A percentile compares a stretch with the other conserved stretches of the same genome.
These are phyloP conservation scores for Octomys mimax DNA, from an alignment of 2,797 vertebrate species.

Conservation along the genomic window DNA sequence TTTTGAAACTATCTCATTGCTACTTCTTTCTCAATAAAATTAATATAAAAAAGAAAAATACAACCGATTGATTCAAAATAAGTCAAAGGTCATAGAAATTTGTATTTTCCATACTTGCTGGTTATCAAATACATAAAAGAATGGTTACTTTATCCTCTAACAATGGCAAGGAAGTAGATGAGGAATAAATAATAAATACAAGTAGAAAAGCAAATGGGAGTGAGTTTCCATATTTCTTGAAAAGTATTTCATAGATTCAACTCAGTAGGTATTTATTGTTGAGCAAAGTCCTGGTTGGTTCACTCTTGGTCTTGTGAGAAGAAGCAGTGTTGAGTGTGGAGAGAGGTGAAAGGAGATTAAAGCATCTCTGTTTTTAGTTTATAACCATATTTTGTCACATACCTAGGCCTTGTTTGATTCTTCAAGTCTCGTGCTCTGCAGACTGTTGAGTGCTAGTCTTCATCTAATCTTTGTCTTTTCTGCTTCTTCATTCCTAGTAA, in stretches of 20 bases:
- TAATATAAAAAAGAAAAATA: neutral
- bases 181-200: slow-evolving; percentile 4
- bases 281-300: neutral
- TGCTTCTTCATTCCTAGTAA: slow-evolving; percentile 42
- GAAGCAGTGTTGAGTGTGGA: neutral
- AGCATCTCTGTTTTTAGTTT: neutral
- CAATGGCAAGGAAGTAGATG: neutral
- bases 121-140: neutral
- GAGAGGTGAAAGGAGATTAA: neutral
- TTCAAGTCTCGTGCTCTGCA: neutral
- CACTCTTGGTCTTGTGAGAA: neutral
- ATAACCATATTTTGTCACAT: neutral
- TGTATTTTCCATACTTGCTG: neutral
- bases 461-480: neutral
- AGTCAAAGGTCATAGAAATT: neutral
- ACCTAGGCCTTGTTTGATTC: neutral
- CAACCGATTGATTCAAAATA: slow-evolving; percentile 2
- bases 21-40: too few species aligned
- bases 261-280: neutral
- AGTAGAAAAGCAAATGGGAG: neutral
- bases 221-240: neutral
- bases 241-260: slow-evolving; percentile 32
- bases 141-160: neutral
- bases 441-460: neutral
- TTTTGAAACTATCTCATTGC: too few species aligned